Evolutionary conservation across 1,140 invertebrate genomes (phyloP).

Genomic region (Nautilus pompilius): DNA sequence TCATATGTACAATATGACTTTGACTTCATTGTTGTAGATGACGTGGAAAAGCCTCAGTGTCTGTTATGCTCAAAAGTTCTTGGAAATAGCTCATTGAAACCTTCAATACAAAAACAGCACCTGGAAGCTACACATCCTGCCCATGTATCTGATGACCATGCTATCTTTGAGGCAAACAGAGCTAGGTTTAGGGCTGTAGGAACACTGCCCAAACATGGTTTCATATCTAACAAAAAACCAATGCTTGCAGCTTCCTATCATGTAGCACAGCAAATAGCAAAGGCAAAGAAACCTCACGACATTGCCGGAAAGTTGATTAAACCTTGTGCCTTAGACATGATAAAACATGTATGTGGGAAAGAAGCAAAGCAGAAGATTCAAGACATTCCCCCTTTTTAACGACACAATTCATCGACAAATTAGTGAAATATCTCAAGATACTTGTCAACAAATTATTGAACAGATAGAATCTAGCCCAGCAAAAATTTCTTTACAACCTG

Average conservation of each 20-base stretch:
- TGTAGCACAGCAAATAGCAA: not conserved
- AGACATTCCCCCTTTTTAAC: not conserved
- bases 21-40: not conserved
- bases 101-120: not conserved
- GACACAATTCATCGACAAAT: not conserved
- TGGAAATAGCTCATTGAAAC: not conserved
- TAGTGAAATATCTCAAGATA: not conserved
- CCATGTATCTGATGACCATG: too few species aligned
- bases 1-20: not conserved
- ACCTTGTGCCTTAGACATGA: not conserved
- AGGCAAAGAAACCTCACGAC: not conserved
- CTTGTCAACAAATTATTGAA: not conserved
- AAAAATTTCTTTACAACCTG: too few species aligned
- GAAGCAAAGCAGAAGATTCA: not conserved
- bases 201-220: not conserved
- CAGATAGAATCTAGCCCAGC: too few species aligned
- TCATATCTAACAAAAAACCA: not conserved
- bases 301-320: not conserved
- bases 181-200: not conserved
- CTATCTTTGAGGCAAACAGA: not conserved
- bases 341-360: not conserved
- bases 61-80: not conserved
- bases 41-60: not conserved
- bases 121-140: too few species aligned
- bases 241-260: not conserved